A percentile compares a stretch with the other conserved stretches of the same genome.
These are phyloP conservation scores for Coelogynopora nodosa DNA, from an alignment of 2,888 invertebrate species.

Conservation along the genomic window DNA sequence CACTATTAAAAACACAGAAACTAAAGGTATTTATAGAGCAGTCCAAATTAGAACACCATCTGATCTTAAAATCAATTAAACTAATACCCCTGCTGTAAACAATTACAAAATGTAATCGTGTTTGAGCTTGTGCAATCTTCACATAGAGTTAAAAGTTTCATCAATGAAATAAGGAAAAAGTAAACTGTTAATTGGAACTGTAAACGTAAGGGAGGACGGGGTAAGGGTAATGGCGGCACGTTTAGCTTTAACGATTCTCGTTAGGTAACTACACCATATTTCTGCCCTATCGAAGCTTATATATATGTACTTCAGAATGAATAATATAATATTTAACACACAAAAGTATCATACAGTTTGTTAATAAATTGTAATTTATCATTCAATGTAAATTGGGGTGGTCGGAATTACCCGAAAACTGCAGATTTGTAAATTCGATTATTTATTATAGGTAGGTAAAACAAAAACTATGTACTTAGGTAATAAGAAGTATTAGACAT, in stretches of 20 bases:
- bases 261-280: neutral
- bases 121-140: too few relatives aligned
- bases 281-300: neutral
- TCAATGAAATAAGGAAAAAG: too few relatives aligned
- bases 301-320: neutral
- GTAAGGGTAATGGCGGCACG: neutral
- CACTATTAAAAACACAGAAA: too few relatives aligned
- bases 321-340: neutral
- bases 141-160: too few relatives aligned
- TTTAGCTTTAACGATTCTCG: neutral
- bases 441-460: neutral
- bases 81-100: too few relatives aligned
- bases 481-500: neutral
- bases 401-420: neutral
- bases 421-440: neutral
- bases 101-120: too few relatives aligned
- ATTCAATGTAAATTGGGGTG: neutral
- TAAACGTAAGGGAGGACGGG: neutral
- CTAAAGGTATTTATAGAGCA: too few relatives aligned
- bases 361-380: too few relatives aligned
- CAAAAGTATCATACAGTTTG: neutral
- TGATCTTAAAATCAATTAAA: too few relatives aligned
- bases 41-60: too few relatives aligned
- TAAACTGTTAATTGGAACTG: too few relatives aligned
- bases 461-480: neutral